These are phyloP conservation scores for Zygaena filipendulae DNA, from an alignment of 2,888 invertebrate species.

Conservation along the genomic window DNA sequence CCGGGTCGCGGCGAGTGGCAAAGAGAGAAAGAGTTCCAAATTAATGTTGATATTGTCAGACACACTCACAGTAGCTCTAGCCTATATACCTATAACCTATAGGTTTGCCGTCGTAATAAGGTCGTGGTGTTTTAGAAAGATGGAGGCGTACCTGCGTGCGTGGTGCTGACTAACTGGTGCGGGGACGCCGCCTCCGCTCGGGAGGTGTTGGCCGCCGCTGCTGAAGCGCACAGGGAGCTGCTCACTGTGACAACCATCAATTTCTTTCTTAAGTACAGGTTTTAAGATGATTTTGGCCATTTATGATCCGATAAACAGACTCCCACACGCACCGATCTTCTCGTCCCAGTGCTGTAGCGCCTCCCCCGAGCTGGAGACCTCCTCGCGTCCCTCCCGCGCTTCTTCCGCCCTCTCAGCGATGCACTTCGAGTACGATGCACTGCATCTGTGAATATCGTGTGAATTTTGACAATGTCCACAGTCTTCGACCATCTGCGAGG, in stretches of 20 bases:
- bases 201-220: conserved; percentile 14
- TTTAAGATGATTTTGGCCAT: neutral
- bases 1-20: too few species aligned
- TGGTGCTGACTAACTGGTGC: conserved; percentile 40
- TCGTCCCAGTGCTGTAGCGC: conserved; percentile 42
- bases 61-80: too few species aligned
- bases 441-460: conserved; percentile 26
- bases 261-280: neutral
- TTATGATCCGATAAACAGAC: neutral
- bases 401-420: conserved; percentile 20
- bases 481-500: too few species aligned
- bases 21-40: too few species aligned
- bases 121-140: too few species aligned
- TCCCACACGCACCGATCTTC: conserved; percentile 26
- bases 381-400: conserved; percentile 23
- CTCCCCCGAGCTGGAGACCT: conserved; percentile 37
- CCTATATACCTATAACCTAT: too few species aligned
- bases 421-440: conserved; percentile 25
- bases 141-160: conserved; percentile 33
- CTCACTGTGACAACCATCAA: conserved; percentile 24
- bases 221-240: conserved; percentile 33
- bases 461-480: too few species aligned
- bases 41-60: too few species aligned
- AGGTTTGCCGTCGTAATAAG: too few species aligned
- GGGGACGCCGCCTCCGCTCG: conserved; percentile 36